Evolutionary conservation across 2,797 vertebrate genomes (phyloP).

Genomic region (Channallabes apus): DNA sequence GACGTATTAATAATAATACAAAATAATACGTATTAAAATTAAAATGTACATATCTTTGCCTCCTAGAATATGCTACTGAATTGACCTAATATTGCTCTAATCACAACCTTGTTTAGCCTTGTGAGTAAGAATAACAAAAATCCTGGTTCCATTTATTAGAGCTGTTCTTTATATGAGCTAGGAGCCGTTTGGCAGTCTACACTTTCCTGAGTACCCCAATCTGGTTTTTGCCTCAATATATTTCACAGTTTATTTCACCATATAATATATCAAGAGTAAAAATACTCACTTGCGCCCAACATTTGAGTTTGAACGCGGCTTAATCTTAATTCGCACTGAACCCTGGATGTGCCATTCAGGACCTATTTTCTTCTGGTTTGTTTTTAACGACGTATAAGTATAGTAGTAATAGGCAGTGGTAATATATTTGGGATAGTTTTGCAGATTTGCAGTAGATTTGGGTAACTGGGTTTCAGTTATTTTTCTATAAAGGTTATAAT

Average conservation of each 20-base stretch:
- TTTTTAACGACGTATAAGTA: not conserved
- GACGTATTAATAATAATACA: not conserved
- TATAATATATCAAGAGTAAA: not conserved
- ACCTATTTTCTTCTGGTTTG: not conserved
- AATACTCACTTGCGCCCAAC: not conserved
- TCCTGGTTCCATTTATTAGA: not conserved
- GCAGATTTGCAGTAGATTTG: not conserved
- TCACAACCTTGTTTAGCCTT: not conserved
- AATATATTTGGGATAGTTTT: not conserved
- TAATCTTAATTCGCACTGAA: not conserved
- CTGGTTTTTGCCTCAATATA: constrained; percentile 8
- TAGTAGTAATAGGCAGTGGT: not conserved
- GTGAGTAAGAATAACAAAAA: not conserved
- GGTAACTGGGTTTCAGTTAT: not conserved
- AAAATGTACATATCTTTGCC: not conserved
- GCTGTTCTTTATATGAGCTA: constrained; percentile 7
- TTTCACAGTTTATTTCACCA: not conserved
- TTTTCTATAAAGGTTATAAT: not conserved
- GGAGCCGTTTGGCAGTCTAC: not conserved
- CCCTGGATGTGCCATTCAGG: not conserved
- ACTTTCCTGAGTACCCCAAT: constrained; percentile 19
- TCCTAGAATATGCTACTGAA: constrained; percentile 3
- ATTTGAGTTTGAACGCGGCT: not conserved
- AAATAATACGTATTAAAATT: not conserved
- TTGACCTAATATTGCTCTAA: not conserved